These are phyloP conservation scores for Zaprionus taronus DNA, from an alignment of 1,140 invertebrate species.

Conservation along the genomic window DNA sequence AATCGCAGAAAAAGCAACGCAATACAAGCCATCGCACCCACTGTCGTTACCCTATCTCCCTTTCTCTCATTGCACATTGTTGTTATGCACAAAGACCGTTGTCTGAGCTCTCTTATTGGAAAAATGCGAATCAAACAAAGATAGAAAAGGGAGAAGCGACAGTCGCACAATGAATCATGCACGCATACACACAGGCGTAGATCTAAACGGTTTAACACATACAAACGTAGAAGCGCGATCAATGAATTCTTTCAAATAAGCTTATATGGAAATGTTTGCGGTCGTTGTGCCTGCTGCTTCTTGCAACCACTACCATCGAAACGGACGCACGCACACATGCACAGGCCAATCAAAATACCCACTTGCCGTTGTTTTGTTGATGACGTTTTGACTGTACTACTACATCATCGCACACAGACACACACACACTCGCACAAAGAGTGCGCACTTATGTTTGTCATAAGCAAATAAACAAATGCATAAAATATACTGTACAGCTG, in stretches of 20 bases:
- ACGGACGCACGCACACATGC: constrained; percentile 46
- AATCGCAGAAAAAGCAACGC: background rate
- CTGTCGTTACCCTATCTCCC: constrained; percentile 20
- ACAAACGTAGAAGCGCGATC: constrained; percentile 51
- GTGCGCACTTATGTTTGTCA: constrained; percentile 1
- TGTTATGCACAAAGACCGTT: constrained; percentile 63
- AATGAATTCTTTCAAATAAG: constrained; percentile 72
- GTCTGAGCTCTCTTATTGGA: constrained; percentile 67
- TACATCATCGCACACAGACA: constrained; percentile 51
- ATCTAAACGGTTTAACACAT: constrained; percentile 4
- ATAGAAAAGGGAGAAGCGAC: constrained; percentile 18
- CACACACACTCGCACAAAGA: constrained; percentile 3
- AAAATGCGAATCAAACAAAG: constrained; percentile 62
- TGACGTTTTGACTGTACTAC: constrained; percentile 77
- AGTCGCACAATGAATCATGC: constrained; percentile 58
- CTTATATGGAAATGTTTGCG: constrained; percentile 80
- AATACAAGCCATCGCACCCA: constrained; percentile 1
- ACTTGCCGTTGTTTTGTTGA: constrained; percentile 69
- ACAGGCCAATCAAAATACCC: constrained; percentile 67
- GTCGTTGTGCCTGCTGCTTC: constrained; percentile 71
- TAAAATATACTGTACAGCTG: constrained; percentile 42
- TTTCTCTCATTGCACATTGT: constrained; percentile 28
- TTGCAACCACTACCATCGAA: constrained; percentile 67
- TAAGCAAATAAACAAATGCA: constrained; percentile 58
- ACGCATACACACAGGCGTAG: constrained; percentile 22